Evolutionary conservation across 53 echinoderm and acorn worm genomes (phyloP), one percentile per base, ranked within the genome.

Genomic region (Henricia sp.): DNA sequence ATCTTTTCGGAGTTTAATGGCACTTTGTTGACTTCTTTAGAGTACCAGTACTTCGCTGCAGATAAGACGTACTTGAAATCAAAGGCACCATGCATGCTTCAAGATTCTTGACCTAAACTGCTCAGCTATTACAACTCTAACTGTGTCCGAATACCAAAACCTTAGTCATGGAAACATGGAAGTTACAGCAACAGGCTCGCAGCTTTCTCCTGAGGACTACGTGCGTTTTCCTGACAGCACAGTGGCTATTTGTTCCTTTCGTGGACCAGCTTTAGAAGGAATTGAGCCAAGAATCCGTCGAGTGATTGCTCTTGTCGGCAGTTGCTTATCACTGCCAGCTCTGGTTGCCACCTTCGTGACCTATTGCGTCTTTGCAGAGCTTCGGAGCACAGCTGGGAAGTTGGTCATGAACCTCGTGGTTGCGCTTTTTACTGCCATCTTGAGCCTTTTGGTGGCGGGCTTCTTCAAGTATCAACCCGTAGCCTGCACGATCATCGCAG

Each of bases 321-420:
- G 63, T 26, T 77, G 74, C 19, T 12, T 87, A 23, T 87, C 87
- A 13, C 41, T 87, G 12, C 12, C 42, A 16, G 87, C 87, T 32
- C 68, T 87, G 28, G 33, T 40, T 19, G 77, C 78, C 36, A 77
- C 87, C 1, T 68, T 87, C 63, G 26, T 77, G 32, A 87, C 87
- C 1, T 87, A 87, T 67, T 29, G 51, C 21, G 69, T 68, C 26
- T 78, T 87, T 17, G 16, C 42, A 14, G 54, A 66, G 16, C 66
- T 87, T 17, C 50, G 78, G 57, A 87, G 55, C 32, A 3, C 55
- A 26, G 77, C 87, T 0, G 87, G 87, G 14, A 77, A 68, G 44
- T 24, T 25, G 14, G 58, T 77, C 14, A 77, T 87, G 78, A 67
- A 77, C 24, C 87, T 87, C 11, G 54, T 53, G 28, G 69, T 77